A percentile compares a stretch with the other conserved stretches of the same genome.
Conservation (phyloP, 2,888 invertebrate genomes). For the Synanthedon vespiformis region DNA sequence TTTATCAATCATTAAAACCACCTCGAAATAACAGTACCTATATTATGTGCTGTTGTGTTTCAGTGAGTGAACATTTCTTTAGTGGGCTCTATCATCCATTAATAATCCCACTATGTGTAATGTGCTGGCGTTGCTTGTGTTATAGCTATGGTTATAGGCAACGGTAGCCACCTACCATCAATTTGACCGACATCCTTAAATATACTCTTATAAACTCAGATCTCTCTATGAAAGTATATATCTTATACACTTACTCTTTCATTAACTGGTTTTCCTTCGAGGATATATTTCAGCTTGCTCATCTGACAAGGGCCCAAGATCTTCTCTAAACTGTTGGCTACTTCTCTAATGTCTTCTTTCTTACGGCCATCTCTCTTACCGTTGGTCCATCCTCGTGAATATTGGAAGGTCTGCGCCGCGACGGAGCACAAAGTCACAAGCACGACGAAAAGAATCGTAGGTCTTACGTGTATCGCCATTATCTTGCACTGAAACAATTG, state of each 20-base stretch:
- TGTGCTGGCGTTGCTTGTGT: too few relatives aligned
- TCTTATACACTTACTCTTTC: slow-evolving; percentile 27
- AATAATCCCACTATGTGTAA: too few relatives aligned
- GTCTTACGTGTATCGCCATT: slow-evolving; percentile 32
- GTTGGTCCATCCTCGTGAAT: slow-evolving; percentile 83
- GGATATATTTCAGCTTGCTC: slow-evolving; percentile 57
- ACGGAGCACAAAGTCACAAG: slow-evolving; percentile 53
- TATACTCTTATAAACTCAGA: too few relatives aligned
- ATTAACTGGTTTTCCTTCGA: slow-evolving; percentile 59
- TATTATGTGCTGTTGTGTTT: too few relatives aligned
- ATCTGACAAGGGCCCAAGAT: slow-evolving; percentile 60
- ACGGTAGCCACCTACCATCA: too few relatives aligned
- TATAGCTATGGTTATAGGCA: too few relatives aligned
- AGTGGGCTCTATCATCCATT: too few relatives aligned
- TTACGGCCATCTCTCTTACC: slow-evolving; percentile 70
- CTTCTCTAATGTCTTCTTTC: slow-evolving; percentile 24
- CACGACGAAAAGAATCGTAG: slow-evolving; percentile 34
- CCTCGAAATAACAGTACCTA: too few relatives aligned
- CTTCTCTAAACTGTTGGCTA: slow-evolving; percentile 33
- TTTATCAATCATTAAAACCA: too few relatives aligned
- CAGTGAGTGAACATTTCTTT: too few relatives aligned
- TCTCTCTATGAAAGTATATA: too few relatives aligned
- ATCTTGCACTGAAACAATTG: slow-evolving; percentile 16
- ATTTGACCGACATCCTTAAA: too few relatives aligned
- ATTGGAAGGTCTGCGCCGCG: slow-evolving; percentile 79